A percentile compares a stretch with the other conserved stretches of the same genome.
Conservation (phyloP, 2,113 vertebrate species). For the Tragelaphus buxtoni region DNA sequence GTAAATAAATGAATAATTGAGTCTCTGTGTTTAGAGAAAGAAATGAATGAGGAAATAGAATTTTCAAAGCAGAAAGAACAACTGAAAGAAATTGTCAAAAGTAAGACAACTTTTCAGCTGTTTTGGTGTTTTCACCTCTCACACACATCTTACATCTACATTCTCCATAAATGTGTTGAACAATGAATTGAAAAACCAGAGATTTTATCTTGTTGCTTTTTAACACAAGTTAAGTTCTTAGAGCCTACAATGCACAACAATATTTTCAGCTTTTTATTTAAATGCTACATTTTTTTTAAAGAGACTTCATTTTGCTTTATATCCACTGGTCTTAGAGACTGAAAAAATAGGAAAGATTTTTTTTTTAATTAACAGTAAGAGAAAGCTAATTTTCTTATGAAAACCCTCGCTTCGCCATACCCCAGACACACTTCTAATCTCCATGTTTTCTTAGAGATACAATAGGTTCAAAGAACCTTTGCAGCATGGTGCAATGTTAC, state of each 20-base stretch:
- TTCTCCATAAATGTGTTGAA: background rate
- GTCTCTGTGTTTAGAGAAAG: background rate
- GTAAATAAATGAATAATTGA: background rate
- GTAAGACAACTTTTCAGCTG: background rate
- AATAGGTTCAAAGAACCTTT: slow-evolving; percentile 33
- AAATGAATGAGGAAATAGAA: background rate
- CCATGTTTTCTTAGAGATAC: slow-evolving; percentile 57
- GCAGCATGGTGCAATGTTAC: slow-evolving; percentile 61
- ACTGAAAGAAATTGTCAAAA: background rate
- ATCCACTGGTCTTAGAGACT: background rate
- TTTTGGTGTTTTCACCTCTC: background rate
- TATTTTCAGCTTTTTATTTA: background rate
- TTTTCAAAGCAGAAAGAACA: background rate
- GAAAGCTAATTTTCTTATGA: background rate
- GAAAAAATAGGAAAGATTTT: background rate
- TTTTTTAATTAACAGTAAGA: background rate
- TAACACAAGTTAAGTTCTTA: background rate
- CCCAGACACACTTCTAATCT: background rate
- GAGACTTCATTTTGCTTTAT: background rate
- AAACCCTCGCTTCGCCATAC: background rate
- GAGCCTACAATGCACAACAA: no score
- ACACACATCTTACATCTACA: background rate
- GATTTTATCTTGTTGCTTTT: background rate
- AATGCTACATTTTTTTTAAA: background rate
- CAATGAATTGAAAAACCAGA: background rate